A percentile compares a stretch with the other conserved stretches of the same genome.
Conservation (phyloP, 1,140 invertebrate genomes). For the Caenorhabditis tropicalis region DNA sequence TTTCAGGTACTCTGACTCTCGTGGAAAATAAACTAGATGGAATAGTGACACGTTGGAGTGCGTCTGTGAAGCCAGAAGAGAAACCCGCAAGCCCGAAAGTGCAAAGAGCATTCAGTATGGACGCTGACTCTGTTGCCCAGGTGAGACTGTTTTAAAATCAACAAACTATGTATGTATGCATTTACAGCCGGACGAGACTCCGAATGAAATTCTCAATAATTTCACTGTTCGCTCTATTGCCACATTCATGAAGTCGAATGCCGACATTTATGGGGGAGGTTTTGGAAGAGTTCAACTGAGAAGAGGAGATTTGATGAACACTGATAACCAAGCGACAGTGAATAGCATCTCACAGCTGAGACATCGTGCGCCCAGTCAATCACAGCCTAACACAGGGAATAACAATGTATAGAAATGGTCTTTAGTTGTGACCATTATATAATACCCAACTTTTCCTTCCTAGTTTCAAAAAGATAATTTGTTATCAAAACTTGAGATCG, state of each 20-base stretch:
- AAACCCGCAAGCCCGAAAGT: background rate
- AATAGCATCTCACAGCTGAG: slow-evolving; percentile 6
- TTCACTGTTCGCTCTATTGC: slow-evolving; percentile 52
- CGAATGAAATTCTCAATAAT: slow-evolving; percentile 52
- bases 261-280: slow-evolving; percentile 52
- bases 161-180: background rate
- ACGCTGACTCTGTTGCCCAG: background rate
- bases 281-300: slow-evolving; percentile 53
- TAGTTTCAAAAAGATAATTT: too few relatives aligned
- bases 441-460: too few relatives aligned
- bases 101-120: background rate
- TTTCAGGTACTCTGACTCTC: slow-evolving; percentile 41
- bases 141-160: background rate
- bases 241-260: slow-evolving; percentile 49
- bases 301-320: slow-evolving; percentile 46
- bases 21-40: slow-evolving; percentile 41
- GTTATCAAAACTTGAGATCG: too few relatives aligned
- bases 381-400: background rate
- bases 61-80: background rate
- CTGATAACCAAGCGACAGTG: slow-evolving; percentile 14
- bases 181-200: slow-evolving; percentile 1
- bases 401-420: background rate
- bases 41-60: background rate
- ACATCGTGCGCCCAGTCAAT: background rate
- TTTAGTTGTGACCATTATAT: too few relatives aligned